These are phyloP conservation scores for Alcedo quadribrachys DNA, from an alignment of 2,797 vertebrate species.

Conservation along the genomic window DNA sequence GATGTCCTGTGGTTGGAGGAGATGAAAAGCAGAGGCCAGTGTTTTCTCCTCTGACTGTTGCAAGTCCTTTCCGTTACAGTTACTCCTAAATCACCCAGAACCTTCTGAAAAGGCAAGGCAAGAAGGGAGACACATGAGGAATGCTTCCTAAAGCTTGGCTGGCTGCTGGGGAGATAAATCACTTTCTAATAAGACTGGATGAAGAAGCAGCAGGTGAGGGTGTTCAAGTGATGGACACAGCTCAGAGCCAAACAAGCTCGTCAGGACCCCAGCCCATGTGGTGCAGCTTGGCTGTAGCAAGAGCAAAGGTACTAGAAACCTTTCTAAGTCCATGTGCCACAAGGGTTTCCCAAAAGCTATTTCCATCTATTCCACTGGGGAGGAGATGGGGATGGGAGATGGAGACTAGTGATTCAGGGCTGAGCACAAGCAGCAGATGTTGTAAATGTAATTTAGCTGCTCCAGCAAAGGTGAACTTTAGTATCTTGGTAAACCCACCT, in stretches of 20 bases:
- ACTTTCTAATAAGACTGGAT: background rate
- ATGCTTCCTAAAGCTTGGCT: background rate
- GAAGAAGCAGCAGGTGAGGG: background rate
- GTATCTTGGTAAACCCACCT: background rate
- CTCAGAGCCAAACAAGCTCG: background rate
- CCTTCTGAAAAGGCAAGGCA: background rate
- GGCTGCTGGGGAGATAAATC: background rate
- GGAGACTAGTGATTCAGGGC: background rate
- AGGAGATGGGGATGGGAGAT: background rate
- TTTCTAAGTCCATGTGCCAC: background rate
- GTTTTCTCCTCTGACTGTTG: background rate
- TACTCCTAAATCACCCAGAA: background rate
- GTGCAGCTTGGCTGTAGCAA: background rate
- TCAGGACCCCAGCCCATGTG: background rate
- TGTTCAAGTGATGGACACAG: background rate
- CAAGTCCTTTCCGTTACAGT: background rate
- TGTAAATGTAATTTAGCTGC: background rate
- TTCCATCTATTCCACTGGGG: background rate
- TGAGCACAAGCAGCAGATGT: background rate
- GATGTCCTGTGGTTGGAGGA: fast-evolving
- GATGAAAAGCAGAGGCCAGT: background rate
- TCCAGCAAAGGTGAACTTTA: background rate
- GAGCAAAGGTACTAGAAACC: background rate
- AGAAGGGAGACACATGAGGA: background rate
- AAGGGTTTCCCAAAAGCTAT: background rate